phyloP scores from a whole-genome alignment of 2,113 vertebrate species.

The Pteronura brasiliensis region DNA sequence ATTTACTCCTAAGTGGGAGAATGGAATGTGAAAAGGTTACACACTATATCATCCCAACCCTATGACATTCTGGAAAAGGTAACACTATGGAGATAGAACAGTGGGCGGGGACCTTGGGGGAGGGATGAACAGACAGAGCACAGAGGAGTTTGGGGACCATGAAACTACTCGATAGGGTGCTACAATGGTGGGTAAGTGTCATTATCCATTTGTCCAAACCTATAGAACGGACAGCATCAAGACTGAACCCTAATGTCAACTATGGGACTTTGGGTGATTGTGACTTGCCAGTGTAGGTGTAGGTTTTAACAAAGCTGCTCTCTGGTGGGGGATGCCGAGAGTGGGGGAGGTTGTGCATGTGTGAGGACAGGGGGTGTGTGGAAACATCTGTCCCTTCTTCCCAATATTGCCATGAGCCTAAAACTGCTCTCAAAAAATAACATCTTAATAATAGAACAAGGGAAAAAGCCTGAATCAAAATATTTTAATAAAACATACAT shows the following conservation, averaged over 20 bases:
- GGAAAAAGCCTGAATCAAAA: not conserved
- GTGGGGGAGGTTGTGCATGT: not conserved
- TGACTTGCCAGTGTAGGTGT: no score
- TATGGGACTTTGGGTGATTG: not conserved
- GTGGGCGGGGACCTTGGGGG: not conserved
- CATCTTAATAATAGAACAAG: not conserved
- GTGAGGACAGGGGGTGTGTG: not conserved
- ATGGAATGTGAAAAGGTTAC: not conserved
- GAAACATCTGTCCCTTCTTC: not conserved
- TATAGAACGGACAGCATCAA: not conserved
- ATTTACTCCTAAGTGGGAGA: not conserved
- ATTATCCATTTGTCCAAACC: not conserved
- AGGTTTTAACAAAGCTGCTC: no score
- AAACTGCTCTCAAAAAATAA: not conserved
- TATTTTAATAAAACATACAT: not conserved
- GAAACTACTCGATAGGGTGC: not conserved
- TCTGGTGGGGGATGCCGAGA: not conserved
- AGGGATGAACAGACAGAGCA: no score
- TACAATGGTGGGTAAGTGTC: fast-evolving
- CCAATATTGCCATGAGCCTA: not conserved
- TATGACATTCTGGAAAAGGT: not conserved
- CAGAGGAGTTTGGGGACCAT: no score
- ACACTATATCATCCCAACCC: not conserved
- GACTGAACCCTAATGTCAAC: not conserved
- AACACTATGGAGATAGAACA: not conserved